Percentiles rank a stretch among this genome's conserved stretches.
Evolutionary conservation across 2,113 vertebrate species (phyloP).

Genomic region (Cnemophilus loriae): DNA sequence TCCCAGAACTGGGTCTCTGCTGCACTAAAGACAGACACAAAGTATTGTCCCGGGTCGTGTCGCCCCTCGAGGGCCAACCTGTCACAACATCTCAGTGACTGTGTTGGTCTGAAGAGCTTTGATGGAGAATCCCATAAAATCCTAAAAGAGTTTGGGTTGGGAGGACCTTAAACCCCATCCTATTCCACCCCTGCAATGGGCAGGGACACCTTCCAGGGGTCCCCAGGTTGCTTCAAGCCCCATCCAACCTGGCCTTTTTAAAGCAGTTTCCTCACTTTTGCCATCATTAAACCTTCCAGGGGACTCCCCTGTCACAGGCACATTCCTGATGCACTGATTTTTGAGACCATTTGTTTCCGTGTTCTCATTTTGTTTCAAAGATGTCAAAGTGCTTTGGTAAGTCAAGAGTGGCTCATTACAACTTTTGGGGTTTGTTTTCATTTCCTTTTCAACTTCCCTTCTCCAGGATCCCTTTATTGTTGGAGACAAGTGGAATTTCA

Average conservation of each 20-base stretch:
- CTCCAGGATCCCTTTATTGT: background rate
- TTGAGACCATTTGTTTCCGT: background rate
- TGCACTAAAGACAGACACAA: background rate
- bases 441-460: background rate
- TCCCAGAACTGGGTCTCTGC: background rate
- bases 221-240: background rate
- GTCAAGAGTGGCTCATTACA: background rate
- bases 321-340: background rate
- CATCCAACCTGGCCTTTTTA: rapidly evolving
- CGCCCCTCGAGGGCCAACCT: background rate
- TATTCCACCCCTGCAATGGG: background rate
- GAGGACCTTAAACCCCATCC: background rate
- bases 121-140: background rate
- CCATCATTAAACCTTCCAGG: background rate
- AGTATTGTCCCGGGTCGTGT: rapidly evolving
- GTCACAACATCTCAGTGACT: background rate
- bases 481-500: background rate
- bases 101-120: background rate
- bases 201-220: background rate
- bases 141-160: background rate
- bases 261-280: background rate
- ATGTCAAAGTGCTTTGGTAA: background rate
- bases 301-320: background rate
- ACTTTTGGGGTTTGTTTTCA: background rate
- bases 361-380: background rate